Evolutionary conservation across 2,797 vertebrate species (phyloP).

Genomic region (Naso thynnoides): DNA sequence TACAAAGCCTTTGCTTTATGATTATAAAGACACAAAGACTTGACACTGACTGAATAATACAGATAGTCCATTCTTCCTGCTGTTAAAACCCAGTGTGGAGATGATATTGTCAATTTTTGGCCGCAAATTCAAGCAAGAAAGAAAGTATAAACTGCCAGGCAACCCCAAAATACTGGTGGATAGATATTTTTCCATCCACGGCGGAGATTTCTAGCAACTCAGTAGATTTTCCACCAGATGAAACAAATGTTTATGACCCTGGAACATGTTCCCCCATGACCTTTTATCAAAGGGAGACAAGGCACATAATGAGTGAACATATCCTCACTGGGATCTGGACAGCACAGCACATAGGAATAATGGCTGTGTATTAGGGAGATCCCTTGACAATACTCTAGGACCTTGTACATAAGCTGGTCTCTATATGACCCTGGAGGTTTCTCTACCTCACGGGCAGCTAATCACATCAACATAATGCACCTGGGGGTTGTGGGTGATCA

Average conservation of each 20-base stretch:
- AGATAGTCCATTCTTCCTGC: background rate
- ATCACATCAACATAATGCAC: constrained; percentile 62
- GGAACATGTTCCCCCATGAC: constrained; percentile 36
- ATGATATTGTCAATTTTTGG: background rate
- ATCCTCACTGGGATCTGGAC: constrained; percentile 32
- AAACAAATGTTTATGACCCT: constrained; percentile 31
- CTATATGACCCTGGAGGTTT: constrained; percentile 56
- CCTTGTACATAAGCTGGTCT: constrained; percentile 58
- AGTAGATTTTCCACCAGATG: background rate
- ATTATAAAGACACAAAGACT: background rate
- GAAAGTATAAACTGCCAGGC: background rate
- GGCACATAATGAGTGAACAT: constrained; percentile 24
- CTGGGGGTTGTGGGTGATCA: constrained; percentile 21
- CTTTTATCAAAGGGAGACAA: constrained; percentile 22
- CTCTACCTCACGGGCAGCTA: constrained; percentile 44
- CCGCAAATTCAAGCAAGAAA: background rate
- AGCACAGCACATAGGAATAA: constrained; percentile 22
- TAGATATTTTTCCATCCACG: background rate
- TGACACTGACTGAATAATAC: background rate
- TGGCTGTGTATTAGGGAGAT: constrained; percentile 27
- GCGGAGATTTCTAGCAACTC: background rate
- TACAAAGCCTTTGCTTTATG: constrained; percentile 6
- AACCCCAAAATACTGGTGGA: background rate
- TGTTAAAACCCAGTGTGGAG: constrained; percentile 2
- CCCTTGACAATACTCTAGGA: constrained; percentile 35